Conservation (phyloP, 2,113 vertebrate genomes). For the Chaetura pelagica region DNA sequence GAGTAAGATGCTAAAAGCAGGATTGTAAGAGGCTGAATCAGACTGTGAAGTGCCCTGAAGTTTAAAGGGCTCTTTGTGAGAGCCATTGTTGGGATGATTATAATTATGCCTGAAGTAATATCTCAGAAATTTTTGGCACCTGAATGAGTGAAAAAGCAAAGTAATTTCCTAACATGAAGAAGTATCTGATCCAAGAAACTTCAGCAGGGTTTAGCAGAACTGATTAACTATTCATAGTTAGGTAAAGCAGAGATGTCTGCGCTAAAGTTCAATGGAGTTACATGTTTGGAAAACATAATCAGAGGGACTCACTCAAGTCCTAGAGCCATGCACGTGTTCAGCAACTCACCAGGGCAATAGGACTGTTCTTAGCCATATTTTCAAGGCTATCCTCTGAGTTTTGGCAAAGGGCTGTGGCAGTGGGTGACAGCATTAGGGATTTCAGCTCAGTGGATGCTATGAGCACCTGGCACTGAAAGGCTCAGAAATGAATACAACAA, state of each 20-base stretch:
- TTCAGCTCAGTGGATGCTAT: background rate
- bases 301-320: background rate
- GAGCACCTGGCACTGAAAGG: background rate
- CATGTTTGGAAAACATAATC: background rate
- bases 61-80: background rate
- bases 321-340: constrained; percentile 1
- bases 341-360: background rate
- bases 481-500: background rate
- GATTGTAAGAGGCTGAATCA: constrained; percentile 11
- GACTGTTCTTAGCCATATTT: background rate
- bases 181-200: background rate
- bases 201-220: background rate
- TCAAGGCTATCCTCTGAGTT: background rate
- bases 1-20: constrained; percentile 3
- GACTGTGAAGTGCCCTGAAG: background rate
- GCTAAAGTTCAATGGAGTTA: background rate
- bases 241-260: background rate
- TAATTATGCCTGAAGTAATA: background rate
- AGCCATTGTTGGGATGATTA: background rate
- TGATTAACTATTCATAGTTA: background rate
- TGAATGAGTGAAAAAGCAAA: background rate
- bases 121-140: background rate
- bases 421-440: background rate
- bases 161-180: background rate
- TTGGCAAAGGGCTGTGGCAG: background rate